Evolutionary conservation across 2,888 invertebrate species (phyloP), one percentile per base, ranked within the genome.

Genomic region (Clostera curtula): DNA sequence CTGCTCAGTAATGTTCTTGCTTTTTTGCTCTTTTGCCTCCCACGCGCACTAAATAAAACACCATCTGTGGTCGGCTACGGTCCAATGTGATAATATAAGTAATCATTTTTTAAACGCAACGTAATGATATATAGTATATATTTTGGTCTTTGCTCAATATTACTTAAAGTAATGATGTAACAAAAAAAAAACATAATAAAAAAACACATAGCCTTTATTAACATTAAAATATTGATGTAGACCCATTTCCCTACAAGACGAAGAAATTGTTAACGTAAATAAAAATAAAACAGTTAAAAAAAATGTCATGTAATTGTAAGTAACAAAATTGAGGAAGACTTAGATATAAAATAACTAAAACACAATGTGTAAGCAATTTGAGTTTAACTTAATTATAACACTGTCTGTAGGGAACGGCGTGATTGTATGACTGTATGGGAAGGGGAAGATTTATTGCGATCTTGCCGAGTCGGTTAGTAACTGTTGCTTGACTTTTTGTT

Each of bases 311-410:
- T 7, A n/a, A 5, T 11, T 8, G 5, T 14, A 23, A 14, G 3
- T 15, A 15, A 15, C 14, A 14, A 8, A 9, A 23, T 6, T 10
- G 5, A 6, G n/a, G 5, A 16, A 11, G 8, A 18, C n/a, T 11
- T 24, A 18, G 7, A 25, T 12, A 29, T 19, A 7, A 18, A 15
- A 23, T 14, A 40, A 40, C 39, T 27, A 23, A 22, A 21, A 27
- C 29, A 29, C 63, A 49, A 42, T 70, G 56, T 64, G 70, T 70
- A 56, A 44, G 34, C 39, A 48, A 34, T 27, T 25, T 48, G 52
- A 63, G 53, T 65, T 67, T 56, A 69, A 71, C 74, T 77, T 79
- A 80, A 82, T 82, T 79, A 79, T 79, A 80, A 76, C 74, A 71
- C 72, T 71, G 74, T 67, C 67, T 73, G 68, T 72, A 72, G 61